A percentile compares a stretch with the other conserved stretches of the same genome.
These are phyloP conservation scores for Turnix velox DNA, from an alignment of 2,113 vertebrate genomes.

Conservation along the genomic window DNA sequence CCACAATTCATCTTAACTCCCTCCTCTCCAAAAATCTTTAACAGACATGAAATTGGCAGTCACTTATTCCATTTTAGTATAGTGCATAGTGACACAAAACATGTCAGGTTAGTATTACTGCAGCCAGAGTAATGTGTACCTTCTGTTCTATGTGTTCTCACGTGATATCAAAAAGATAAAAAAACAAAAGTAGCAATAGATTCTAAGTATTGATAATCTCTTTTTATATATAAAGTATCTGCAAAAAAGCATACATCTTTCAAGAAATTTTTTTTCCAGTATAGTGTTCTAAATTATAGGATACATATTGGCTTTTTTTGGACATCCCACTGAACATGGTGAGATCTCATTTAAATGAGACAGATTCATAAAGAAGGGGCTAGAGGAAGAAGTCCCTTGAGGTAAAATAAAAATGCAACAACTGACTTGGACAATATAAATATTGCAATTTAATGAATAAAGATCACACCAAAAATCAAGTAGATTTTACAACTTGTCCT, in stretches of 20 bases:
- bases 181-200: background rate
- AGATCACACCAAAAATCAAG: background rate
- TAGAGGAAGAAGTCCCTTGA: background rate
- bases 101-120: background rate
- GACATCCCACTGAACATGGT: background rate
- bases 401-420: background rate
- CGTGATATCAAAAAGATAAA: background rate
- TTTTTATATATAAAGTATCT: background rate
- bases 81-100: background rate
- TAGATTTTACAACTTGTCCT: background rate
- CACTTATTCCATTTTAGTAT: background rate
- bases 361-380: background rate
- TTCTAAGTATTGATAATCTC: background rate
- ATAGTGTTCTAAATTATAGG: background rate
- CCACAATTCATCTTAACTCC: background rate
- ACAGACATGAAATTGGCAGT: background rate
- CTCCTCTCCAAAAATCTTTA: background rate
- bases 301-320: background rate
- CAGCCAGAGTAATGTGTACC: background rate
- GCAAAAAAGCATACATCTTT: background rate
- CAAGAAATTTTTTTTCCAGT: background rate
- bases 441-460: background rate
- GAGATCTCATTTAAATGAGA: background rate
- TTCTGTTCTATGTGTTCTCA: background rate
- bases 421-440: background rate